phyloP scores from a whole-genome alignment of 2,888 invertebrate genomes.

The Lymantria dispar region DNA sequence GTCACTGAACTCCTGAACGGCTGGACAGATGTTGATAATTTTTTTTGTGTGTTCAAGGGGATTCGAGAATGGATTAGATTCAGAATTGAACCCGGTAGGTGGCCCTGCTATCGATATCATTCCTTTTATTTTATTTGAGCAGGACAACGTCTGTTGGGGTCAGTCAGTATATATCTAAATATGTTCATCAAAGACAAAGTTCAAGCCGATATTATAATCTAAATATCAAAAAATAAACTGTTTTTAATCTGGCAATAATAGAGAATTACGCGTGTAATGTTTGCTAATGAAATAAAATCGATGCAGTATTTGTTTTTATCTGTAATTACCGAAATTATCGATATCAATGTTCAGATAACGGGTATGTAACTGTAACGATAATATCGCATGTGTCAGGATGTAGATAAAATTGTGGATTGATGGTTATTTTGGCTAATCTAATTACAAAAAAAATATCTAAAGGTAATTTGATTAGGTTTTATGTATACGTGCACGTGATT shows the following conservation, averaged over 20 bases:
- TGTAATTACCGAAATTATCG: slow-evolving; percentile 32
- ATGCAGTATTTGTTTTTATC: slow-evolving; percentile 28
- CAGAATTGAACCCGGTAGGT: no score
- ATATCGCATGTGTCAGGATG: slow-evolving; percentile 33
- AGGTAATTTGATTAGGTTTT: slow-evolving; percentile 26
- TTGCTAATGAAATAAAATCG: slow-evolving; percentile 33
- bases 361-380: slow-evolving; percentile 21
- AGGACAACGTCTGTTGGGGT: no score
- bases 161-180: no score
- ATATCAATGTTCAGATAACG: slow-evolving; percentile 18
- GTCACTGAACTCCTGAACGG: no score
- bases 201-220: slow-evolving; percentile 17
- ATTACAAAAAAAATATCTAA: slow-evolving; percentile 35
- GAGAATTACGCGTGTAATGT: slow-evolving; percentile 41
- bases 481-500: not conserved
- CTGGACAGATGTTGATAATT: no score
- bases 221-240: slow-evolving; percentile 33
- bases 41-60: no score
- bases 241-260: slow-evolving; percentile 43
- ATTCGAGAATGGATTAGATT: no score
- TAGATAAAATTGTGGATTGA: slow-evolving; percentile 43
- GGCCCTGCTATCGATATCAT: no score
- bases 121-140: no score
- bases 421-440: slow-evolving; percentile 41
- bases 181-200: no score